These are phyloP conservation scores for Zelostemma sp. DNA, from an alignment of 1,140 invertebrate species.

Conservation along the genomic window DNA sequence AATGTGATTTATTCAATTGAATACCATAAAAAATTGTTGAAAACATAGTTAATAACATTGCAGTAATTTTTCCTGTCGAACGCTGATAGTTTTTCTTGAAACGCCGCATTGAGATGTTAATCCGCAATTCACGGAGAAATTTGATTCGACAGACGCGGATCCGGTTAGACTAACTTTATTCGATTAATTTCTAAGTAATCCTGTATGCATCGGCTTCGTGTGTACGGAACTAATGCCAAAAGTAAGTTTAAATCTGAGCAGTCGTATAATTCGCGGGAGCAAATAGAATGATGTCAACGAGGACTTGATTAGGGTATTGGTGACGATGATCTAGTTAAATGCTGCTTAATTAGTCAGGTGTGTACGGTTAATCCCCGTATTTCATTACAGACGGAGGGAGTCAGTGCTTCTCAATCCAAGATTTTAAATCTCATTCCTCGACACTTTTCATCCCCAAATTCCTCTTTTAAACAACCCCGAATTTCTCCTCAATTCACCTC, in stretches of 20 bases:
- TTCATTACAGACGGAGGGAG: constrained; percentile 57
- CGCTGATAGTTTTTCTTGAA: too few relatives aligned
- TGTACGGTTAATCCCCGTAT: constrained; percentile 64
- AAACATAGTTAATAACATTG: too few relatives aligned
- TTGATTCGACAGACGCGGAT: constrained; percentile 1
- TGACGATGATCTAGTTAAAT: constrained; percentile 64
- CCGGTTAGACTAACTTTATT: neutral
- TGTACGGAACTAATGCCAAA: constrained; percentile 10
- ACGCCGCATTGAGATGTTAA: too few relatives aligned
- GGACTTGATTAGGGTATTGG: constrained; percentile 65
- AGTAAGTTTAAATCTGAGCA: constrained; percentile 38
- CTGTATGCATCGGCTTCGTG: constrained; percentile 26
- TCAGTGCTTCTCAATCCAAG: constrained; percentile 46
- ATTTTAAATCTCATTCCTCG: constrained; percentile 14
- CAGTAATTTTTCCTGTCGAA: too few relatives aligned
- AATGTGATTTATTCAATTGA: too few relatives aligned
- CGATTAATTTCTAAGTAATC: constrained; percentile 33
- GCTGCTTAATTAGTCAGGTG: constrained; percentile 66
- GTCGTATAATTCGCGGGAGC: constrained; percentile 54
- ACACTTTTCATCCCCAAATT: constrained; percentile 9
- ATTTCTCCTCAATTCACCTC: neutral
- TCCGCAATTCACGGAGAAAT: too few relatives aligned
- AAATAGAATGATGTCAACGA: constrained; percentile 63
- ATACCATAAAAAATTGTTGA: too few relatives aligned
- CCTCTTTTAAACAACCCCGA: neutral